Evolutionary conservation across 2,888 invertebrate genomes (phyloP), one percentile per base, ranked within the genome.

Genomic region (Tachina fera): DNA sequence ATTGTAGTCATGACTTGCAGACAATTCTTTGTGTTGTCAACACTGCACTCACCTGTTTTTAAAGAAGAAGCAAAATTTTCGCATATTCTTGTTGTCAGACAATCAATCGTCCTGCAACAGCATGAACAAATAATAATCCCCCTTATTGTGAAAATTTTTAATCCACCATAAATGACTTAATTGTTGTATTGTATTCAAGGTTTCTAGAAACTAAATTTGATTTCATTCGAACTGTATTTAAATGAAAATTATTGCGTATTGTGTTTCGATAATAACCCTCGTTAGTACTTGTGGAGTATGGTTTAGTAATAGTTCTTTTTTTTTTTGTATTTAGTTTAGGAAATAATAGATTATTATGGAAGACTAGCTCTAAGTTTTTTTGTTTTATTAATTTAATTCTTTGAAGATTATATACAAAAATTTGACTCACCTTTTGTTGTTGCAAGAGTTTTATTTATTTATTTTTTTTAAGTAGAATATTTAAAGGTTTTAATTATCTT

Each of bases 331-430:
- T 72, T 71, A 58, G 43, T 65, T 61, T 72, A 79, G 79, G 31
- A 83, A 75, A 86, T 82, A 67, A 74, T 74, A 83, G 76, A 79
- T 79, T 70, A 65, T 86, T 71, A 53, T 86, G 86, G 86, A 86
- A 86, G 86, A 86, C 86, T 86, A 86, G 82, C 79, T 83, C 86
- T 86, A 86, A 72, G 67, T 79, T 79, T 75, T 79, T 75, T 82
- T 61, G 22, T 31, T 6, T 72, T 63, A 16, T 75, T 67, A 41
- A 43, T 67, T 41, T 16, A 61, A 61, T 58, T 49, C 3, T 39
- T 65, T 58, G 13, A 41, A 61, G 9, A 9, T 58, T 56, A 71
- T 22, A 61, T 51, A 76, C 41, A 70, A 84, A 84, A 41, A 41
- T 49, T 74, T 75, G 47, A 82, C 78, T 82, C 81, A 85, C 70